These are phyloP conservation scores for Leptinotarsa texana DNA, from an alignment of 1,140 invertebrate species.

Conservation along the genomic window DNA sequence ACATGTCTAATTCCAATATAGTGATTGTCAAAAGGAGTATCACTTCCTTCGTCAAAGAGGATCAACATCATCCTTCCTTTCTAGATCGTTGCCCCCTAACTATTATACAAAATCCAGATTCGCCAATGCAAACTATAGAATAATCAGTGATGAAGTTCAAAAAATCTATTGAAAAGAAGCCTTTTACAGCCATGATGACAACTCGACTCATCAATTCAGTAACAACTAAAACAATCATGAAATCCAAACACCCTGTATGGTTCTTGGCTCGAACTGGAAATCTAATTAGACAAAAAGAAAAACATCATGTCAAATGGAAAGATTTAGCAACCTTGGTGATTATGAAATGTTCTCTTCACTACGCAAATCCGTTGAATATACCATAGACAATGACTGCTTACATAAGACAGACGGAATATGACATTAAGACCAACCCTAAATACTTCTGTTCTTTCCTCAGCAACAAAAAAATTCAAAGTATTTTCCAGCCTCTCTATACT, in stretches of 20 bases:
- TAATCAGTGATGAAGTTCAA: background rate
- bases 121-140: background rate
- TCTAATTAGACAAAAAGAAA: background rate
- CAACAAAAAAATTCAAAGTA: no score
- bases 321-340: background rate
- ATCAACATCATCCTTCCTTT: background rate
- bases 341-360: background rate
- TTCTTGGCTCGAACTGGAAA: background rate
- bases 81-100: constrained; percentile 1
- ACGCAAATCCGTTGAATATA: background rate
- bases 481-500: no score
- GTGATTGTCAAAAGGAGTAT: background rate
- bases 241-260: background rate
- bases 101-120: background rate
- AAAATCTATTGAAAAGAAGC: background rate
- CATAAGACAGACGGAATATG: background rate
- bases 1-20: background rate
- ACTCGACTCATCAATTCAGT: no score
- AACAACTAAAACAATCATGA: background rate
- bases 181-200: no score
- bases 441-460: no score
- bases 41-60: background rate
- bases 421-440: no score
- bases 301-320: background rate
- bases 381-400: background rate